Evolutionary conservation across 2,797 vertebrate genomes (phyloP).

Genomic region (Potorous gilbertii): DNA sequence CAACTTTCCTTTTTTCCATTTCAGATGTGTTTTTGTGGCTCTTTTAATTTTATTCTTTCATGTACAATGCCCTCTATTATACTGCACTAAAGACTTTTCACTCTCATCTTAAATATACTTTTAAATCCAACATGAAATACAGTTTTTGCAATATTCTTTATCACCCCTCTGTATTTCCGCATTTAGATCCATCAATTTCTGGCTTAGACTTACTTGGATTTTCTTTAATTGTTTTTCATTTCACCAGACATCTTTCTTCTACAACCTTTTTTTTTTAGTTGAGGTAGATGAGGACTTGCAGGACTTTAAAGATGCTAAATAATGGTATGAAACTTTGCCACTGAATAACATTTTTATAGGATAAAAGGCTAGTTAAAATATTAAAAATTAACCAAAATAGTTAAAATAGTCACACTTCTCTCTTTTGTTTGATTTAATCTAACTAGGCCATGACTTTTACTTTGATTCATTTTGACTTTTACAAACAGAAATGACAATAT

Average conservation of each 20-base stretch:
- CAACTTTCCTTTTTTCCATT: background rate
- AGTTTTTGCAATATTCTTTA: background rate
- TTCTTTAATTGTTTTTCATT: background rate
- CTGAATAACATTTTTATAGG: no score
- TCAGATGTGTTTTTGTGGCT: background rate
- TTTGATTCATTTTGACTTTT: no score
- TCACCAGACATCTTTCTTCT: background rate
- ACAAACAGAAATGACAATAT: no score
- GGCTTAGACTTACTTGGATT: background rate
- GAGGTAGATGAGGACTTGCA: no score
- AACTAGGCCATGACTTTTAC: no score
- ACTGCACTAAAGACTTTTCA: background rate
- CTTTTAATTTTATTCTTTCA: background rate
- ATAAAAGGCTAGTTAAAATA: no score
- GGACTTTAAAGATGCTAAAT: no score
- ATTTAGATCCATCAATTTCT: background rate
- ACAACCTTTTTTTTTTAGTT: background rate
- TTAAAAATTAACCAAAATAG: no score
- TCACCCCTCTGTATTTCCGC: background rate
- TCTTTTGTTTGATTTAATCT: no score
- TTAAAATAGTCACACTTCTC: no score
- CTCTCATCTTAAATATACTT: background rate
- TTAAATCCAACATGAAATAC: background rate
- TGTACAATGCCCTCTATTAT: background rate
- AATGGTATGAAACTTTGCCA: no score